Percentiles rank a stretch among this genome's conserved stretches.
Conservation (phyloP, 2,888 invertebrate genomes). For the Acrobasis suavella region DNA sequence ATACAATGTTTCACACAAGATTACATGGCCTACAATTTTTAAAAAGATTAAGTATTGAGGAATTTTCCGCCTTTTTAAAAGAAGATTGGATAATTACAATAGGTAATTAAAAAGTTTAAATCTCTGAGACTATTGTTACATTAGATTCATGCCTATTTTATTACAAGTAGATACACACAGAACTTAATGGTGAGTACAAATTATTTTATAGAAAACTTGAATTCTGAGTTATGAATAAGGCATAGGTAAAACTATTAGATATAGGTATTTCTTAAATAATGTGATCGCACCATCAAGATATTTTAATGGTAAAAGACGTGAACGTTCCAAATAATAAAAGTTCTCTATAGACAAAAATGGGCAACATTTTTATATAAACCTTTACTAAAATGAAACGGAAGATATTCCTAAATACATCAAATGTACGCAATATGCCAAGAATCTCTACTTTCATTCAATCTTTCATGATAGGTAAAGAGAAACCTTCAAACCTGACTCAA, state of each 20-base stretch:
- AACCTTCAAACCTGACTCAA: conserved; percentile 23
- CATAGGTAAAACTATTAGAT: neutral
- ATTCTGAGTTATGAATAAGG: neutral
- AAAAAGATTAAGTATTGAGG: conserved; percentile 9
- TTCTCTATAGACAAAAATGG: neutral
- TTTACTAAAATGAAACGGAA: conserved; percentile 4
- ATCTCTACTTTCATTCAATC: conserved; percentile 24
- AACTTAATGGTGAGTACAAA: conserved; percentile 9
- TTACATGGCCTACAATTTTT: conserved; percentile 29
- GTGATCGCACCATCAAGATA: neutral
- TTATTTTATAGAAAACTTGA: neutral
- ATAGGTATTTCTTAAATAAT: neutral
- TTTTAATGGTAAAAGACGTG: neutral
- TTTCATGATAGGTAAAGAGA: conserved; percentile 23
- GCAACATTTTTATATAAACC: neutral
- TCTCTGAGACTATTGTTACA: too few species aligned
- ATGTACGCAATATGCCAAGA: conserved; percentile 30
- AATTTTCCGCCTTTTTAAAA: conserved; percentile 1
- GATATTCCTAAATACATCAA: conserved; percentile 26
- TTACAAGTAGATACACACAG: neutral
- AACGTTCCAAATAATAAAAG: neutral
- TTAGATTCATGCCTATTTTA: too few species aligned
- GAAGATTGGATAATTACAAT: neutral
- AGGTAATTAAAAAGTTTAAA: too few species aligned
- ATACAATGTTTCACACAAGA: conserved; percentile 27